These are phyloP conservation scores for Ceratosolen fusciceps DNA, from an alignment of 1,140 invertebrate genomes.

Conservation along the genomic window DNA sequence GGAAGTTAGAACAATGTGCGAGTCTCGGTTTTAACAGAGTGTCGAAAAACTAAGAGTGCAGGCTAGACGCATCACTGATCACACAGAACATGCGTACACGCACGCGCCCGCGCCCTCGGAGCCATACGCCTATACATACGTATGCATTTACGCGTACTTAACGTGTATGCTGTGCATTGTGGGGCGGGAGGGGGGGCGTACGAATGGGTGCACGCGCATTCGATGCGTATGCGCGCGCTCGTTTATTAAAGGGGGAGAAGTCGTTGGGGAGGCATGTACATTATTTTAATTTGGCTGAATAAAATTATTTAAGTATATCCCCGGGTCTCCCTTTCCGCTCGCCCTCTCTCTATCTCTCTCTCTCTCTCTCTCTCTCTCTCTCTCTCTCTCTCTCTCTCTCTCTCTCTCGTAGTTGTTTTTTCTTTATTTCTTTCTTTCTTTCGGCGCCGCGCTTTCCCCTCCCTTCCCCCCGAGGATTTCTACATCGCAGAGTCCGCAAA, in stretches of 20 bases:
- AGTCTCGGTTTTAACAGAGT: neutral
- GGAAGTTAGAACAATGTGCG: neutral
- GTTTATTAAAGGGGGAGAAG: neutral
- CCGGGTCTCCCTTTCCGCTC: neutral
- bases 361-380: neutral
- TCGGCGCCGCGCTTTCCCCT: neutral
- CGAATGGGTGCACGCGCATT: too few relatives aligned
- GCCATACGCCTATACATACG: neutral
- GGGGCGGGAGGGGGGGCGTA: too few relatives aligned
- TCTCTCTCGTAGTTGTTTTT: neutral
- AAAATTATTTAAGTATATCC: conserved; percentile 25
- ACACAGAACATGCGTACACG: conserved; percentile 12
- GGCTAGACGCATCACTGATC: neutral
- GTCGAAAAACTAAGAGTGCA: neutral
- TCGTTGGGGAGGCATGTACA: conserved; percentile 8
- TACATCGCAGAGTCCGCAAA: conserved; percentile 16
- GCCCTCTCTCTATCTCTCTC: too few relatives aligned
- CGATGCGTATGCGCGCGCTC: too few relatives aligned
- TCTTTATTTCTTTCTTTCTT: neutral
- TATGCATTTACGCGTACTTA: neutral
- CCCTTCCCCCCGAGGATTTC: neutral
- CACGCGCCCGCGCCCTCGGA: too few relatives aligned
- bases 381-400: neutral
- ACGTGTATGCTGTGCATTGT: too few relatives aligned
- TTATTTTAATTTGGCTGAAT: conserved; percentile 38